Evolutionary conservation across 2,113 vertebrate genomes (phyloP).

Genomic region (Helogale parvula): DNA sequence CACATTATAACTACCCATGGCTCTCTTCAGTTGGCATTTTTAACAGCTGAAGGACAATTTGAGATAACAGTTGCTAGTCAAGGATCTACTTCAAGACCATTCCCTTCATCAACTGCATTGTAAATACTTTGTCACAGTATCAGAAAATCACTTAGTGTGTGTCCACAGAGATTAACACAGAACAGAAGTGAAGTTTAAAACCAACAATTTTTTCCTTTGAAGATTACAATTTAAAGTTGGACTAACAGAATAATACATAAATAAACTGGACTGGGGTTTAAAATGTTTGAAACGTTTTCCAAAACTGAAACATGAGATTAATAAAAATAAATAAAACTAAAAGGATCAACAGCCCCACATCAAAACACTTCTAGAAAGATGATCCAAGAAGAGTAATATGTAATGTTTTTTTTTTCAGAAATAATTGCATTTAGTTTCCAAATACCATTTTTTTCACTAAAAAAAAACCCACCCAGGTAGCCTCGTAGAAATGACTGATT

Average conservation of each 20-base stretch:
- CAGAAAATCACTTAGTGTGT: constrained; percentile 41
- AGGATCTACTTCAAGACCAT: constrained; percentile 15
- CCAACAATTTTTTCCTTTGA: constrained; percentile 19
- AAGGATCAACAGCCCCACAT: background rate
- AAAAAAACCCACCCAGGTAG: background rate
- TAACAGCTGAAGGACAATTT: constrained; percentile 5
- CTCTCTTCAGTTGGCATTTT: constrained; percentile 32
- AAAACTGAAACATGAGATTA: constrained; percentile 37
- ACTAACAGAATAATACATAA: constrained; percentile 30
- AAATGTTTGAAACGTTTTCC: background rate
- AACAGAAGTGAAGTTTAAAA: constrained; percentile 20
- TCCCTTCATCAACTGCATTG: constrained; percentile 26
- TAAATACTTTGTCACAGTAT: background rate
- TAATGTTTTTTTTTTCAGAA: constrained; percentile 21
- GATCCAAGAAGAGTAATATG: background rate
- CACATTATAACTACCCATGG: background rate
- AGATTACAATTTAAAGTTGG: constrained; percentile 23
- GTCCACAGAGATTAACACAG: background rate
- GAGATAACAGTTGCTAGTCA: constrained; percentile 41
- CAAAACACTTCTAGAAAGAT: constrained; percentile 43
- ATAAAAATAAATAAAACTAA: constrained; percentile 40
- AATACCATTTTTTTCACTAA: background rate
- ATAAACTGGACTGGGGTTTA: constrained; percentile 14
- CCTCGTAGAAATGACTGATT: constrained; percentile 27
- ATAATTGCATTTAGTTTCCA: constrained; percentile 4